These are phyloP conservation scores for Corythornis madagascariensis DNA, from an alignment of 2,113 vertebrate genomes.

Conservation along the genomic window DNA sequence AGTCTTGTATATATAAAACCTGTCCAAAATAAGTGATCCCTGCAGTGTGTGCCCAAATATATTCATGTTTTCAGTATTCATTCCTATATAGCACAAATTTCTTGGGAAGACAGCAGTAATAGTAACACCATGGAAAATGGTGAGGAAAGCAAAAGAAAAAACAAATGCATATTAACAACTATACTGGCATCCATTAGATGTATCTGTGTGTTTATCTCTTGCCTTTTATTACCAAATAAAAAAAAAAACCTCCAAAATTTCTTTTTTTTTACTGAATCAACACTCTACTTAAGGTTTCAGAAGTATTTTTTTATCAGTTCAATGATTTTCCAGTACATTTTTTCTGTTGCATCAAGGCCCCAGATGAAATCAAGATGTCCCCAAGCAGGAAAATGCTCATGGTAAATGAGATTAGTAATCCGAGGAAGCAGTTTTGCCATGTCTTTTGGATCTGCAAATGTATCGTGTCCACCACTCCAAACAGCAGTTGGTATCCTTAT, in stretches of 20 bases:
- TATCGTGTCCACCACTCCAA: slow-evolving; percentile 60
- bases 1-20: not conserved
- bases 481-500: slow-evolving; percentile 70
- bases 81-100: not conserved
- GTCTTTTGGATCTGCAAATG: not conserved
- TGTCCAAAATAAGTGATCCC: not conserved
- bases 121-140: not conserved
- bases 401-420: slow-evolving; percentile 54
- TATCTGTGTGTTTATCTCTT: not conserved
- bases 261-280: not conserved
- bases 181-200: not conserved
- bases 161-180: not conserved
- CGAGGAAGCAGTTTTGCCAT: not conserved
- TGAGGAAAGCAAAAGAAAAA: not conserved
- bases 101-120: not conserved
- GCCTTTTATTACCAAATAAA: not conserved
- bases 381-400: slow-evolving; percentile 74
- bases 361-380: slow-evolving; percentile 79
- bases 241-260: too few relatives aligned
- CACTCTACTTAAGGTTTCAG: not conserved
- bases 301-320: slow-evolving; percentile 44
- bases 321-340: slow-evolving; percentile 73
- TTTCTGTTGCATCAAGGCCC: slow-evolving; percentile 75
- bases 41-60: not conserved
- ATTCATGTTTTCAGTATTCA: not conserved